Percentiles rank a stretch among this genome's conserved stretches.
Conservation (phyloP, 2,113 vertebrate species). For the Progne subis region DNA sequence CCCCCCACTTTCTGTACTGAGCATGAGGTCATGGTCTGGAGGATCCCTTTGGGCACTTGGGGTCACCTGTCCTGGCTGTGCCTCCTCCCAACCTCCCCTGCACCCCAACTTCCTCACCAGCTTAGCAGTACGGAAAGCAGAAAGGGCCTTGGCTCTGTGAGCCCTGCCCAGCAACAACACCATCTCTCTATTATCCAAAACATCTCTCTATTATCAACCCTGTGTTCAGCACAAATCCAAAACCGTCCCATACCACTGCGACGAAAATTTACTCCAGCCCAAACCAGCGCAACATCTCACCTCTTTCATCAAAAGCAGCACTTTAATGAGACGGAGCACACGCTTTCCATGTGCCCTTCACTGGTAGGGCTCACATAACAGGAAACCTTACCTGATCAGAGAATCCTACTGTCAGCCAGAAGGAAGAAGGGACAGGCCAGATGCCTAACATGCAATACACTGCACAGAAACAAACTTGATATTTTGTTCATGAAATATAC, state of each 20-base stretch:
- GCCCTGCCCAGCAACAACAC: not conserved
- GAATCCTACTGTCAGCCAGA: not conserved
- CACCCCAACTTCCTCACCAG: not conserved
- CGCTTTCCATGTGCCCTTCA: not conserved
- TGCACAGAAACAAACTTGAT: not conserved
- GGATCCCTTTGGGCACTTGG: not conserved
- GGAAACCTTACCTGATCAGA: not conserved
- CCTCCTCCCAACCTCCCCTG: not conserved
- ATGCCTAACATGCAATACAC: not conserved
- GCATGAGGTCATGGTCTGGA: not conserved
- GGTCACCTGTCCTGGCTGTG: not conserved
- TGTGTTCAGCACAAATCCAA: not conserved
- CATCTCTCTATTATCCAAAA: not conserved
- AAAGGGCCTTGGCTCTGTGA: not conserved
- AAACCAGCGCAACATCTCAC: not conserved
- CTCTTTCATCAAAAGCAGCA: not conserved
- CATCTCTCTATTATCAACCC: not conserved
- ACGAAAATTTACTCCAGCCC: not conserved
- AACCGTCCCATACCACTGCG: not conserved
- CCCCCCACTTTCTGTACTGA: not conserved
- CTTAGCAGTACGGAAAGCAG: rapidly evolving
- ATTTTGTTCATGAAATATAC: conserved; percentile 44
- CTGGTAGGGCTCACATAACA: not conserved
- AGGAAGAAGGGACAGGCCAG: not conserved
- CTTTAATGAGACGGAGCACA: not conserved